Evolutionary conservation across 2,113 vertebrate species (phyloP).

Genomic region (Psittacus erithacus): DNA sequence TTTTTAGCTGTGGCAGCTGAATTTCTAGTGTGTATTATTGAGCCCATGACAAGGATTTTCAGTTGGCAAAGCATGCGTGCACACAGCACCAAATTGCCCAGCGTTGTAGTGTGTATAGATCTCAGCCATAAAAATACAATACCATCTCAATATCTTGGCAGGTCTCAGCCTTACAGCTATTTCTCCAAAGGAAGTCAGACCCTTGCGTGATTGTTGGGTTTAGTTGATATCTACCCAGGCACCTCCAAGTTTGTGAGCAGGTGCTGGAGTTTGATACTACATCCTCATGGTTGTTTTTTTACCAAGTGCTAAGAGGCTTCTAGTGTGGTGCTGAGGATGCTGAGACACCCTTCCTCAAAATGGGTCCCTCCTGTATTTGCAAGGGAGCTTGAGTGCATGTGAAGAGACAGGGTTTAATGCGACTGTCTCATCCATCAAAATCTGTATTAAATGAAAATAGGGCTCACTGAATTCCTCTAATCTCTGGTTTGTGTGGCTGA

Average conservation of each 20-base stretch:
- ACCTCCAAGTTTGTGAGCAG: background rate
- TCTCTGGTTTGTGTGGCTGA: background rate
- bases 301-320: background rate
- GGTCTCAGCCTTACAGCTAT: background rate
- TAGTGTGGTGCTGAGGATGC: background rate
- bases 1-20: background rate
- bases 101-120: too few relatives aligned
- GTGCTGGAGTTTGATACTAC: background rate
- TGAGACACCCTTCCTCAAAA: background rate
- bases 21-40: background rate
- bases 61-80: fast-evolving
- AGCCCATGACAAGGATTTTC: background rate
- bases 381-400: background rate
- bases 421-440: background rate
- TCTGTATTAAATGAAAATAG: background rate
- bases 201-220: background rate
- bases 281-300: background rate
- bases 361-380: background rate
- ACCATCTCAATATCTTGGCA: background rate
- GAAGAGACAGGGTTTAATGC: background rate
- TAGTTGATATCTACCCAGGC: background rate
- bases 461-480: background rate
- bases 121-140: background rate
- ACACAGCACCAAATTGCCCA: background rate
- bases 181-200: background rate